phyloP scores from a whole-genome alignment of 2,797 vertebrate species.

The Falco berigora region DNA sequence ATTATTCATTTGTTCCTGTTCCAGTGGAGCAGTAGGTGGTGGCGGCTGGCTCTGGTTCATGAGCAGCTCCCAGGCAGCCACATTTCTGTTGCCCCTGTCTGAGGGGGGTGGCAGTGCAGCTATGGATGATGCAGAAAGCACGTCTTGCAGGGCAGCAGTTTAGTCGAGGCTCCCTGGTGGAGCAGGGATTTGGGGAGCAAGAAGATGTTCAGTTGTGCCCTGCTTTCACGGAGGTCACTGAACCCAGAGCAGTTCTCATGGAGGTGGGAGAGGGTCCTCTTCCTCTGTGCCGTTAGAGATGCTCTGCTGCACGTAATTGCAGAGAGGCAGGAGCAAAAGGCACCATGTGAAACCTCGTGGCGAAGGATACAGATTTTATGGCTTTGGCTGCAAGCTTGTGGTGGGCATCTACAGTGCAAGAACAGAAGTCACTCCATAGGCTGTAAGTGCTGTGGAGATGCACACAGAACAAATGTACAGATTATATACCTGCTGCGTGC shows the following conservation, averaged over 20 bases:
- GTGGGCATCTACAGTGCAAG: background rate
- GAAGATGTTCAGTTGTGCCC: background rate
- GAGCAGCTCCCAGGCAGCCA: background rate
- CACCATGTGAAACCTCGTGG: background rate
- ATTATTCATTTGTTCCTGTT: background rate
- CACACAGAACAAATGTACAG: background rate
- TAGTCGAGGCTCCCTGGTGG: background rate
- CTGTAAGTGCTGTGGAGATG: background rate
- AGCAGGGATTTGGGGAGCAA: background rate
- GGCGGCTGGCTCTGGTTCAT: background rate
- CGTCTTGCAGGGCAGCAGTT: background rate
- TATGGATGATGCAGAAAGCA: background rate
- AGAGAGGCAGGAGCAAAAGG: background rate
- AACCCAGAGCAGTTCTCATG: background rate
- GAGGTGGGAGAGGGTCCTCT: background rate
- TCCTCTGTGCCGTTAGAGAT: background rate
- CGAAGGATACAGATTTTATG: fast-evolving
- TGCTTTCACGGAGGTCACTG: background rate
- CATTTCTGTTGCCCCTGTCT: background rate
- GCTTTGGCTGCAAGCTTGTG: background rate
- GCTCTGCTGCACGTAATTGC: background rate
- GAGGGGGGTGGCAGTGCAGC: background rate
- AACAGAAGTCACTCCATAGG: background rate
- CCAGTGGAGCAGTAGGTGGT: background rate
- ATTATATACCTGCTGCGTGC: background rate